phyloP scores from a whole-genome alignment of 2,888 invertebrate species.

The Monochamus alternatus region DNA sequence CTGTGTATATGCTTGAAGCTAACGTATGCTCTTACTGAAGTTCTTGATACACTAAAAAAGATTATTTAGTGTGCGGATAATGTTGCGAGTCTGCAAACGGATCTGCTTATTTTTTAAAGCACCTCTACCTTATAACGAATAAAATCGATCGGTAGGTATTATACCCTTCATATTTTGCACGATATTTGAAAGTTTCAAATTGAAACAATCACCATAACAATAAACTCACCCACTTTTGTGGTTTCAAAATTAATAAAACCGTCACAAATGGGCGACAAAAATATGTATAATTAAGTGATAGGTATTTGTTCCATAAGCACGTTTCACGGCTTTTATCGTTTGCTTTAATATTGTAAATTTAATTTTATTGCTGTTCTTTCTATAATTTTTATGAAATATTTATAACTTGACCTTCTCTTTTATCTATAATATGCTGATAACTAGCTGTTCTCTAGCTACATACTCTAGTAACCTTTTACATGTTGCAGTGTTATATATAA shows the following conservation, averaged over 20 bases:
- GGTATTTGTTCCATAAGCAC: background rate
- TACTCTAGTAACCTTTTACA: background rate
- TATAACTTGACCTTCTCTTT: constrained; percentile 19
- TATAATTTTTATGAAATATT: constrained; percentile 13
- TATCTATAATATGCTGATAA: background rate
- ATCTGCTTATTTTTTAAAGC: too few species aligned
- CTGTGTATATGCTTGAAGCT: too few species aligned
- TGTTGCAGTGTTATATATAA: background rate
- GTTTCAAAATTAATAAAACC: background rate
- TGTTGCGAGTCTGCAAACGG: too few species aligned
- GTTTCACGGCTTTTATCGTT: background rate
- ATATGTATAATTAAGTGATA: background rate
- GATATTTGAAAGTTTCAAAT: too few species aligned
- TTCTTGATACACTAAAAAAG: too few species aligned
- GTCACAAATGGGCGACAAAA: background rate
- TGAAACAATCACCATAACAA: too few species aligned
- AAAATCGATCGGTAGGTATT: too few species aligned
- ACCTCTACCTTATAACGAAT: too few species aligned
- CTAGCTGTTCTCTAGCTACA: background rate
- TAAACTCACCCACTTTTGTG: background rate
- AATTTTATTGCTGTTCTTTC: constrained; percentile 14
- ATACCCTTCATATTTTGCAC: too few species aligned
- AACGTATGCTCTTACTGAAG: too few species aligned
- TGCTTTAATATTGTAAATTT: constrained; percentile 12
- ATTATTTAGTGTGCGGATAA: too few species aligned